Conservation (phyloP, 1,140 invertebrate genomes). For the Aphelinus atriplicis region DNA sequence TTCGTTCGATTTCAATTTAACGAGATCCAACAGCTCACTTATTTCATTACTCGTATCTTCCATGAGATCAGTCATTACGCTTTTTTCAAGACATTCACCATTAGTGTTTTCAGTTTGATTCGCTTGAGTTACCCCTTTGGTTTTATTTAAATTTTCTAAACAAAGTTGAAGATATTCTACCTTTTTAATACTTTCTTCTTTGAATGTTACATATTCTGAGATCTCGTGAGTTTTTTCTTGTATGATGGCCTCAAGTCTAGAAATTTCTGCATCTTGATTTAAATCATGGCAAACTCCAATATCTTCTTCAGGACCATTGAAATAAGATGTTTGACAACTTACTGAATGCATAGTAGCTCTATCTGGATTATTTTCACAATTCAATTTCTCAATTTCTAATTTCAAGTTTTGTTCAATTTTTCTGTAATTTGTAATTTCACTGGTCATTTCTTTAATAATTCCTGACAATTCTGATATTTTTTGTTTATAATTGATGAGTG, state of each 20-base stretch:
- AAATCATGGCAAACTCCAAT: constrained; percentile 24
- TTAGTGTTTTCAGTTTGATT: constrained; percentile 7
- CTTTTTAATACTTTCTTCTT: constrained; percentile 10
- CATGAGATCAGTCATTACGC: not conserved
- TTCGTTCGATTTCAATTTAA: constrained; percentile 29
- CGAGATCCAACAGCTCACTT: constrained; percentile 12
- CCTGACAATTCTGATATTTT: constrained; percentile 23
- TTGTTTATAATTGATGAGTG: too few relatives aligned
- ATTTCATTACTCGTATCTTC: constrained; percentile 30
- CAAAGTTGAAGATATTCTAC: constrained; percentile 9
- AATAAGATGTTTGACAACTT: not conserved
- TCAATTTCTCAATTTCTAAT: constrained; percentile 7
- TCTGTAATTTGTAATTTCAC: constrained; percentile 15
- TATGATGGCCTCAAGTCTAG: constrained; percentile 24
- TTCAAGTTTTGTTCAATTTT: constrained; percentile 14
- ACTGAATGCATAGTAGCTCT: not conserved
- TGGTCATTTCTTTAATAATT: constrained; percentile 15
- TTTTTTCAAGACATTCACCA: not conserved
- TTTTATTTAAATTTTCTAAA: constrained; percentile 15
- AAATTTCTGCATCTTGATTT: constrained; percentile 30
- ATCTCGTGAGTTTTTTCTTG: constrained; percentile 9
- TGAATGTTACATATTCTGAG: not conserved
- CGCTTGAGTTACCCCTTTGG: constrained; percentile 27
- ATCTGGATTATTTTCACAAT: not conserved
- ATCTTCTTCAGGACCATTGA: not conserved